A percentile compares a stretch with the other conserved stretches of the same genome.
phyloP scores from a whole-genome alignment of 1,140 invertebrate species.

The Rhopalosiphum padi region DNA sequence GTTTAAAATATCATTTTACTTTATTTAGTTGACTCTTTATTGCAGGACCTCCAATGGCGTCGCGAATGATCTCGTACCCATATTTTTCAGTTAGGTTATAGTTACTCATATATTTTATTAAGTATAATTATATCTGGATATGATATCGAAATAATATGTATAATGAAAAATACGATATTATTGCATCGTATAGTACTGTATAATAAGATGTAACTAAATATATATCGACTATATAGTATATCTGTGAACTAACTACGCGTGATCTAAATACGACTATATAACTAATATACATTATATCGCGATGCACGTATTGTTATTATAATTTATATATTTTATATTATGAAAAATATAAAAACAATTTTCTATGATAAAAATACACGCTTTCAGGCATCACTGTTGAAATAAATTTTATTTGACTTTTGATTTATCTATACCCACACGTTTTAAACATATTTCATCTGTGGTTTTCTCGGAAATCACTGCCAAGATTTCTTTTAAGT shows the following conservation, averaged over 20 bases:
- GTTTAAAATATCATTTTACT: no score
- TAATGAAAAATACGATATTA: not conserved
- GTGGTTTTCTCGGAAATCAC: not conserved
- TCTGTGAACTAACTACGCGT: no score
- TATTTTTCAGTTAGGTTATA: no score
- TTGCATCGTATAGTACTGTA: not conserved
- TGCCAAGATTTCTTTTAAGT: not conserved
- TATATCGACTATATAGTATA: no score
- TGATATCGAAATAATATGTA: no score
- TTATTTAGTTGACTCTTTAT: no score
- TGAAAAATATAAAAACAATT: not conserved
- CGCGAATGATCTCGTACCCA: no score
- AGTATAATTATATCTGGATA: no score
- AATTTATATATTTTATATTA: not conserved
- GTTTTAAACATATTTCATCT: constrained; percentile 22
- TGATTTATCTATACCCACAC: constrained; percentile 2
- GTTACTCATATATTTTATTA: no score
- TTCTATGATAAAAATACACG: not conserved
- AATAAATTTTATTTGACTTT: constrained; percentile 27
- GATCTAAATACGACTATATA: no score
- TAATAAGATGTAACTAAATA: no score
- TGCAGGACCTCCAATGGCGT: no score
- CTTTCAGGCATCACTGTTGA: not conserved
- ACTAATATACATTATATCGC: not conserved
- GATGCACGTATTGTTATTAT: not conserved